Percentiles rank a stretch among this genome's conserved stretches.
These are phyloP conservation scores for Pterocles burchelli DNA, from an alignment of 2,113 vertebrate species.

Conservation along the genomic window DNA sequence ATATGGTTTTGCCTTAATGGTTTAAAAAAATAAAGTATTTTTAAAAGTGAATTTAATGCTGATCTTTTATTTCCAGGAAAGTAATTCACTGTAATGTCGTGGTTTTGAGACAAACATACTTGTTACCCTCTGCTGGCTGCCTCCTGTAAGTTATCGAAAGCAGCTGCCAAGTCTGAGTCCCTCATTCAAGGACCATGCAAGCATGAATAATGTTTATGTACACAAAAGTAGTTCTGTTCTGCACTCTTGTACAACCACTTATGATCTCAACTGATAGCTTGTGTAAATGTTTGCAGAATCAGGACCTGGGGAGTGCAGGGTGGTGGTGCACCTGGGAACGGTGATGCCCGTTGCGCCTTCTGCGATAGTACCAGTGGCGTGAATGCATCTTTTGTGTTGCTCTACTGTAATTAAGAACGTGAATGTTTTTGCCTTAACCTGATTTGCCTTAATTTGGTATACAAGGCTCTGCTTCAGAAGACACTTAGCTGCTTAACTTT, in stretches of 20 bases:
- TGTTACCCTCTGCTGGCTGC: neutral
- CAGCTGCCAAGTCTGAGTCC: neutral
- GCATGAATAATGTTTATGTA: neutral
- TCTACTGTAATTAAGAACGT: neutral
- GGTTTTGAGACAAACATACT: neutral
- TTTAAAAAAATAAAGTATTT: slow-evolving; percentile 79
- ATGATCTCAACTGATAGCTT: fast-evolving
- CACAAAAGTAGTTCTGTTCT: neutral
- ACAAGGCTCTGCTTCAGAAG: neutral
- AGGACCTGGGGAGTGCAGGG: neutral
- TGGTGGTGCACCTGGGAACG: fast-evolving
- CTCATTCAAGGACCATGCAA: fast-evolving
- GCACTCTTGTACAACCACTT: neutral
- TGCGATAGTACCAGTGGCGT: fast-evolving
- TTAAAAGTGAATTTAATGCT: slow-evolving; percentile 45
- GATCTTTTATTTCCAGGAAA: neutral
- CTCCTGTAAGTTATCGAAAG: neutral
- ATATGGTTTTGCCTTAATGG: slow-evolving; percentile 74
- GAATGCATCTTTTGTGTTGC: neutral
- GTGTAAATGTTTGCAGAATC: neutral
- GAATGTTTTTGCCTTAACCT: neutral
- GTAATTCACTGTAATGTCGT: neutral
- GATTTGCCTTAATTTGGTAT: neutral
- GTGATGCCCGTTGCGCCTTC: neutral
- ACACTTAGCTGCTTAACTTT: neutral